Conservation (phyloP, 2,113 vertebrate species). For the Toxotes jaculatrix region DNA sequence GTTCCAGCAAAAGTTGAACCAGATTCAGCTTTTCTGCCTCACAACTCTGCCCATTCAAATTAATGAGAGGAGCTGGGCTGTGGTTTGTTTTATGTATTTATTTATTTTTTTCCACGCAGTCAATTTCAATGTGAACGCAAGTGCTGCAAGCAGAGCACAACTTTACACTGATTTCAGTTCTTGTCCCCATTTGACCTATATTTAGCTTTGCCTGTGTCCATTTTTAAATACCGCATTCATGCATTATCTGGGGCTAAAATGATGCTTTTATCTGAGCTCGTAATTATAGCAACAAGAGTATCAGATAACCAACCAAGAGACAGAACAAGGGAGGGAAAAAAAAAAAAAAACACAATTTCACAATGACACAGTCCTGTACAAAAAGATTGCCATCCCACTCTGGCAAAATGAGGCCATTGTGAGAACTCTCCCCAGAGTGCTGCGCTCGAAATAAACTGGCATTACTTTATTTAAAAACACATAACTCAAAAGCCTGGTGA, state of each 20-base stretch:
- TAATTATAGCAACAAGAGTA: constrained; percentile 54
- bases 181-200: constrained; percentile 44
- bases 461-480: constrained; percentile 79
- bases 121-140: not conserved
- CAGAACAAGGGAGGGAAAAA: constrained; percentile 23
- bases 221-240: constrained; percentile 58
- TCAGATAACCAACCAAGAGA: constrained; percentile 57
- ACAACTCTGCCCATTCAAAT: not conserved
- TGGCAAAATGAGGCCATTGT: constrained; percentile 78
- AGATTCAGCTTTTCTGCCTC: too few relatives aligned
- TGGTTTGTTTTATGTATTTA: too few relatives aligned
- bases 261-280: constrained; percentile 54
- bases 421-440: constrained; percentile 68
- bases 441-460: constrained; percentile 74
- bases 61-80: not conserved
- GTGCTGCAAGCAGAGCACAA: not conserved
- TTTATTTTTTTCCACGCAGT: not conserved
- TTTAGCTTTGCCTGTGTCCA: constrained; percentile 38
- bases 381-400: constrained; percentile 61
- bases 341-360: constrained; percentile 46
- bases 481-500: constrained; percentile 62
- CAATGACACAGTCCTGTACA: constrained; percentile 63
- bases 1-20: too few relatives aligned
- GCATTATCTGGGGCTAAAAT: constrained; percentile 41
- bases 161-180: not conserved